Percentiles rank a stretch among this genome's conserved stretches.
phyloP scores from a whole-genome alignment of 2,888 invertebrate species.

The Epistrophe grossulariae region DNA sequence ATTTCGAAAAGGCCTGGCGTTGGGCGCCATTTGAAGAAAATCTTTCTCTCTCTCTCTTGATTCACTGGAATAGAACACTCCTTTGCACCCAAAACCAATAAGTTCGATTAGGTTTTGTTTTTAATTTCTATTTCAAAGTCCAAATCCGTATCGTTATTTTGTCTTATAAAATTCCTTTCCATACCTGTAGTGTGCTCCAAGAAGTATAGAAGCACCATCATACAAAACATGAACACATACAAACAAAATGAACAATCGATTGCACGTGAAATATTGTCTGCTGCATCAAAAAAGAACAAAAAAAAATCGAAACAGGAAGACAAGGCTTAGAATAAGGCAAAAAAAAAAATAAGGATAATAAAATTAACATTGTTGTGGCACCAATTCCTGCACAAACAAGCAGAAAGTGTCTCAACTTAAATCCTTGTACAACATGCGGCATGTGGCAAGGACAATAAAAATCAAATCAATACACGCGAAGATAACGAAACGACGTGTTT shows the following conservation, averaged over 20 bases:
- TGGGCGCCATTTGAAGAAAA: slow-evolving; percentile 54
- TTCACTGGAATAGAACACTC: slow-evolving; percentile 49
- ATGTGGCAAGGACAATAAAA: slow-evolving; percentile 71
- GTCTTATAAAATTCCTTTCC: slow-evolving; percentile 39
- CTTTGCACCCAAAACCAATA: slow-evolving; percentile 59
- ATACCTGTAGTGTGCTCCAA: neutral
- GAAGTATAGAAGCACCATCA: neutral
- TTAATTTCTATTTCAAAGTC: slow-evolving; percentile 28
- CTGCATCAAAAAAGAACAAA: slow-evolving; percentile 23
- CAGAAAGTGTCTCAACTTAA: slow-evolving; percentile 33
- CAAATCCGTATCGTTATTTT: slow-evolving; percentile 45
- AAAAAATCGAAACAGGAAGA: neutral
- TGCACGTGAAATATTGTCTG: slow-evolving; percentile 46
- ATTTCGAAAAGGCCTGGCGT: neutral
- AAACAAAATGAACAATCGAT: slow-evolving; percentile 45
- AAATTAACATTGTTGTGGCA: slow-evolving; percentile 65
- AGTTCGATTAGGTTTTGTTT: slow-evolving; percentile 22
- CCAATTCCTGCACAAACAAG: slow-evolving; percentile 38
- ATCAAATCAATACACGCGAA: slow-evolving; percentile 73
- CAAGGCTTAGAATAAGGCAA: slow-evolving; percentile 11
- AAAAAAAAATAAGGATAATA: slow-evolving; percentile 43
- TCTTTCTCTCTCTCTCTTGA: too few species aligned
- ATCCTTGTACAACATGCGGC: slow-evolving; percentile 56
- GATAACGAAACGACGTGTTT: slow-evolving; percentile 62
- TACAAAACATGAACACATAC: neutral